Evolutionary conservation across 2,888 invertebrate species (phyloP).

Genomic region (Cephalotes varians): DNA sequence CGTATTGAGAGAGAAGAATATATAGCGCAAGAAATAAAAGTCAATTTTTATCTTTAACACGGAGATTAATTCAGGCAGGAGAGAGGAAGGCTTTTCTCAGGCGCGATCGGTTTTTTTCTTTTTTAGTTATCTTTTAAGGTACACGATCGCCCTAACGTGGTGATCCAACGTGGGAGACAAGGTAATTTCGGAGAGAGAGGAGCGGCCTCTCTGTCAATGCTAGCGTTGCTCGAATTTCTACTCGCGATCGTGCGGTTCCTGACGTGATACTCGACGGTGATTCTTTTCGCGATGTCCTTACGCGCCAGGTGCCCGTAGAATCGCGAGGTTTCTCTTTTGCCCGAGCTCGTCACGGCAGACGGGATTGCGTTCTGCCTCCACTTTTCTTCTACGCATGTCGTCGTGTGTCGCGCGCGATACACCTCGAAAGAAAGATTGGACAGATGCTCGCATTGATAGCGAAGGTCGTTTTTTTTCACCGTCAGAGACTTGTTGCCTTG

Average conservation of each 20-base stretch:
- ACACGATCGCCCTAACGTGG: constrained; percentile 72
- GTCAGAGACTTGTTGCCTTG: constrained; percentile 85
- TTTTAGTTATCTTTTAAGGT: constrained; percentile 46
- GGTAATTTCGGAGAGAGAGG: constrained; percentile 85
- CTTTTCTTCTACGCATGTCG: not conserved
- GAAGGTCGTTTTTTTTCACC: constrained; percentile 83
- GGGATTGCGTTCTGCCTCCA: not conserved
- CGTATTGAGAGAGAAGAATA: constrained; percentile 29
- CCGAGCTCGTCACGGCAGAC: not conserved
- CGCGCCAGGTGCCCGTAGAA: constrained; percentile 20
- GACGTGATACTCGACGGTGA: constrained; percentile 32
- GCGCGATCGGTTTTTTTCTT: constrained; percentile 20
- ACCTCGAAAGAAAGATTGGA: constrained; percentile 8
- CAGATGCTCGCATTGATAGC: constrained; percentile 84
- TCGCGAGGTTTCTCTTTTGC: constrained; percentile 16
- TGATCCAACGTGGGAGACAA: constrained; percentile 84
- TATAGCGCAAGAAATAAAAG: not conserved
- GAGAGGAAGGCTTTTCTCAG: not conserved
- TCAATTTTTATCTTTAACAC: not conserved
- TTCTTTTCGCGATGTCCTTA: constrained; percentile 28
- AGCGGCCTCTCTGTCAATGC: constrained; percentile 85
- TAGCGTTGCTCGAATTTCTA: constrained; percentile 68
- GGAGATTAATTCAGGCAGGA: constrained; percentile 21
- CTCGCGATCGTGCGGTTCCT: constrained; percentile 31
- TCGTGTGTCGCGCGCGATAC: constrained; percentile 23